Evolutionary conservation across 1,140 invertebrate species (phyloP), one percentile per base, ranked within the genome.

Genomic region (Globodera ellingtonae): DNA sequence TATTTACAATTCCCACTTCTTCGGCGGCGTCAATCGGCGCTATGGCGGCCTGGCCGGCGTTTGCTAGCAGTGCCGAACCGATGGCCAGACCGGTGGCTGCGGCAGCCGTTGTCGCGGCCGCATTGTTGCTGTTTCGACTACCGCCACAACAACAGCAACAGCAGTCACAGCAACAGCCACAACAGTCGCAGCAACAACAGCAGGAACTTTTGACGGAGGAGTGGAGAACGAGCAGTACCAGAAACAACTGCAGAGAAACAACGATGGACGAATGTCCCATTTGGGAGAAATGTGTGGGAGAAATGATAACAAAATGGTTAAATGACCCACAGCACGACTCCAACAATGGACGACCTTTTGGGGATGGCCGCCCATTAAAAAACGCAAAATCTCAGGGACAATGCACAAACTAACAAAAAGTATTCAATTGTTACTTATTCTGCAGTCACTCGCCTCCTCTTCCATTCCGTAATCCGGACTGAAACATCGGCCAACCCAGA

Each of bases 141-240:
- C 72, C 44, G 44, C 73, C 56, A 6, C 73, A 47, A 59, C 73
- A n/a, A 8, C 59, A 59, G 67, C 75, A 66, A 46, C 59, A 46
- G 47, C 78, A 46, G 35, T 47, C n/a, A 62, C 78, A 21, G 47
- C 62, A 13, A 18, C 69, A 44, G 46, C 77, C 21, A n/a, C 75
- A 76, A 66, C 75, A 76, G 48, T 62, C 52, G 47, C 75, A 77
- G 48, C 62, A 62, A 67, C 69, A 65, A 47, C 62, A 77, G 24
- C 75, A 77, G 21, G 50, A 77, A n/a, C 10, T 7, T 18, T 15
- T 10, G 35, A 18, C 21, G 0, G 67, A 44, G 67, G 67, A 6
- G 35, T 24, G 46, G 21, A 10, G 62, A 3, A n/a, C 24, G 62
- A 77, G 69, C 47, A 77, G 47, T 77, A 35, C 44, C 10, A 67